Conservation (phyloP, 2,888 invertebrate genomes). For the Lamproptera curius region DNA sequence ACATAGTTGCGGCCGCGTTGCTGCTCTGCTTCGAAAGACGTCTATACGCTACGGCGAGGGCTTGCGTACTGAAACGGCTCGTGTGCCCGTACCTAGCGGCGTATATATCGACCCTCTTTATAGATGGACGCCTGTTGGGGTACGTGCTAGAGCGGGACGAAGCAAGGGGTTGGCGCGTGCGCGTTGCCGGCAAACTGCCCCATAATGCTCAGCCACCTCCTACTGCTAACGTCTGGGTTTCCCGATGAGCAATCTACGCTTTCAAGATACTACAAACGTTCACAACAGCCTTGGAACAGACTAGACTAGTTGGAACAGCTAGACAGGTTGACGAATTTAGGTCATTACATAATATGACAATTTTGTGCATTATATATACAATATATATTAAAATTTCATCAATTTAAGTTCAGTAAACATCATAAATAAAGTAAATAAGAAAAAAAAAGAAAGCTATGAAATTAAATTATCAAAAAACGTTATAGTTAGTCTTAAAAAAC, state of each 20-base stretch:
- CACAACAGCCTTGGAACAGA: too few species aligned
- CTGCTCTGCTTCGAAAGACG: constrained; percentile 55
- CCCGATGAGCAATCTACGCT: constrained; percentile 70
- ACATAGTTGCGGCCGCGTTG: constrained; percentile 76
- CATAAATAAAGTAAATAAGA: too few species aligned
- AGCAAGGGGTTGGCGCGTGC: constrained; percentile 65
- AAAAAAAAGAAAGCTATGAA: too few species aligned
- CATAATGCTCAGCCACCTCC: constrained; percentile 59
- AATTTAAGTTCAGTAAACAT: too few species aligned
- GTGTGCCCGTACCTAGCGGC: constrained; percentile 69
- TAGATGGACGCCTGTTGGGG: constrained; percentile 42
- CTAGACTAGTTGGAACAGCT: too few species aligned
- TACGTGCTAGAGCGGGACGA: constrained; percentile 41
- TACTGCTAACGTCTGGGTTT: constrained; percentile 72
- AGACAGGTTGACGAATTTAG: too few species aligned
- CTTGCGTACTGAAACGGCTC: constrained; percentile 71
- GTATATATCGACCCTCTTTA: constrained; percentile 75
- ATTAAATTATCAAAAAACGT: too few species aligned
- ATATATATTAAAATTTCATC: too few species aligned
- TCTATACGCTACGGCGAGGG: constrained; percentile 61
- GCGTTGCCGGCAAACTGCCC: constrained; percentile 42
- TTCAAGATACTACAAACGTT: too few species aligned
- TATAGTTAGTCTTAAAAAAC: too few species aligned
- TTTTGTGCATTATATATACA: too few species aligned
- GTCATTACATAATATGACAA: too few species aligned